Evolutionary conservation across 1,140 invertebrate species (phyloP), one percentile per base, ranked within the genome.

Genomic region (Drosophila jambulina): DNA sequence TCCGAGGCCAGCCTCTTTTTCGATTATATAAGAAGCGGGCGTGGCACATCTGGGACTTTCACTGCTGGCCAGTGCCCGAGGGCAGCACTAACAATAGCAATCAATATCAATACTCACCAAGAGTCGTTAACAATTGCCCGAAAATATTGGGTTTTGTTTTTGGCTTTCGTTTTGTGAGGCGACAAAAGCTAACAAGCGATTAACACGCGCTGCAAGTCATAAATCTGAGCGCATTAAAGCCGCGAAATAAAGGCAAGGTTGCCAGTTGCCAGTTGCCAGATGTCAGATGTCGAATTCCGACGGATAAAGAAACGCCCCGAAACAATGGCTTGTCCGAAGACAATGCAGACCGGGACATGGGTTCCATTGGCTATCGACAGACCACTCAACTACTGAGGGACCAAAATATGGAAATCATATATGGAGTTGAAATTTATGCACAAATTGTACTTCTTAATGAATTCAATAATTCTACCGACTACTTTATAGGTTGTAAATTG

Each of bases 181-280:
- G 80, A 83, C 81, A 80, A 83, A 70, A 75, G 80, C 80, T 64
- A 83, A 83, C 76, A 83, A 83, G 80, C 64, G 36, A 83, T 83
- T 79, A 75, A 80, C 80, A 83, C 80, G 70, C 70, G 80, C 71
- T 59, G 10, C 64, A 57, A 61, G 75, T 67, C 80, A 83, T 76
- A 76, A 80, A 79, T 83, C 72, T 51, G 61, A 49, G 45, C 43
- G 51, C 76, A 64, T 78, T 78, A 72, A 71, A 71, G 49, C 38
- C 46, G 36, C 38, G 23, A 49, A 71, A 83, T 79, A 79, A 83
- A 79, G 62, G 64, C 80, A 76, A 83, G 80, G 80, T 63, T 82
- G 62, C 69, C 75, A 62, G 48, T 29, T 49, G 9, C 48, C 25
- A 34, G 75, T 56, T 36, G 57, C 69, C 80, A 75, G 80, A 62